Percentiles rank a stretch among this genome's conserved stretches.
These are phyloP conservation scores for Telmatochromis sp. DNA, from an alignment of 2,113 vertebrate genomes.

Conservation along the genomic window DNA sequence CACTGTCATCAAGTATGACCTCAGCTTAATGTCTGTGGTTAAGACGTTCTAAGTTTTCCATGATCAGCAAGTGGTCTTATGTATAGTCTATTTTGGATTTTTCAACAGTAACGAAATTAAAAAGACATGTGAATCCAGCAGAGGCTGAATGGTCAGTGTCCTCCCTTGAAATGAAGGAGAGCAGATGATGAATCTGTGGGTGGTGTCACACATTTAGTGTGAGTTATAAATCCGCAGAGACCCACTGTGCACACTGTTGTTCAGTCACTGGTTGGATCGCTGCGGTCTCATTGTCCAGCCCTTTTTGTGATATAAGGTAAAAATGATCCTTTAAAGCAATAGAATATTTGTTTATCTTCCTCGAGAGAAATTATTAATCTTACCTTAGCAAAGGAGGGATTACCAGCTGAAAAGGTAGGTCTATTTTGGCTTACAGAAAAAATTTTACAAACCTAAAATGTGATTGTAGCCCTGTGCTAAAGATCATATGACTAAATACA, in stretches of 20 bases:
- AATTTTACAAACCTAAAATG: not conserved
- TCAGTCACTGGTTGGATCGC: not conserved
- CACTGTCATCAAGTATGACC: not conserved
- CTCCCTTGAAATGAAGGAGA: not conserved
- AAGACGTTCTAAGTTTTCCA: not conserved
- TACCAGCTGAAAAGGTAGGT: not conserved
- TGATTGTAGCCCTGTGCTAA: not conserved
- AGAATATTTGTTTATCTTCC: not conserved
- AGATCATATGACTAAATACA: not conserved
- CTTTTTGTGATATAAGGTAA: not conserved
- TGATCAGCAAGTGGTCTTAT: not conserved
- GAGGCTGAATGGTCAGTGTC: not conserved
- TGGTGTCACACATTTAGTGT: constrained; percentile 43
- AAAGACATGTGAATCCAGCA: not conserved
- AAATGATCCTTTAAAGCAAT: not conserved
- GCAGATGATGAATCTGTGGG: constrained; percentile 57
- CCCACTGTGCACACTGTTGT: constrained; percentile 31
- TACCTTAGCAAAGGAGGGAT: not conserved
- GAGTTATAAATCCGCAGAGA: constrained; percentile 29
- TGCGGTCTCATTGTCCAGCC: not conserved
- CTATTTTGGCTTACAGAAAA: not conserved
- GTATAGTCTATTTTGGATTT: not conserved
- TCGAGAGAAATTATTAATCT: not conserved
- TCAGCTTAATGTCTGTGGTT: not conserved
- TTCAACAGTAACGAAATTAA: not conserved